Evolutionary conservation across 2,113 vertebrate species (phyloP).

Genomic region (Rhea americana): DNA sequence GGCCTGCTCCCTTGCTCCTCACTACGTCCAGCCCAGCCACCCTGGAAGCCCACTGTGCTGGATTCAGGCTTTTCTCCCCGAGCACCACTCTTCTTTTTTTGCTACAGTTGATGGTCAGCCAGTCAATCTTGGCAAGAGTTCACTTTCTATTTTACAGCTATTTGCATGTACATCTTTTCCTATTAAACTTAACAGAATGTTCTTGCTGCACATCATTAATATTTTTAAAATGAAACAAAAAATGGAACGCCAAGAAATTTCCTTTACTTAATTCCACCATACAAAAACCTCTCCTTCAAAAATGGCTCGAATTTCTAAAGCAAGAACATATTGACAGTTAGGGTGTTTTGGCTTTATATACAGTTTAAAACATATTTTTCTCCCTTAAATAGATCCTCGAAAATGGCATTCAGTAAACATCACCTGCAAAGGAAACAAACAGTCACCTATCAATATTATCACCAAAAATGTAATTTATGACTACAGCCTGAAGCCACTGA

Average conservation of each 20-base stretch:
- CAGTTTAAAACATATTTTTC: not conserved
- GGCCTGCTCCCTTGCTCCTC: not conserved
- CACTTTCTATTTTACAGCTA: not conserved
- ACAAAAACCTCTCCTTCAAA: not conserved
- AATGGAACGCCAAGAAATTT: not conserved
- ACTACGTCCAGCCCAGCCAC: not conserved
- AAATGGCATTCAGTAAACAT: slow-evolving; percentile 60
- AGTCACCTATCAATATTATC: slow-evolving; percentile 90
- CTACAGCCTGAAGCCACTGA: slow-evolving; percentile 68
- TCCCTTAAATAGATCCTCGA: slow-evolving; percentile 71
- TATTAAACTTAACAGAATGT: not conserved
- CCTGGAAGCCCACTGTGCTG: not conserved
- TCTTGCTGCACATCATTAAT: not conserved
- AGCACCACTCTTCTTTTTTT: too few relatives aligned
- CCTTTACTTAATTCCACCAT: not conserved
- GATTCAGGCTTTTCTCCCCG: not conserved
- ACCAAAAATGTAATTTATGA: slow-evolving; percentile 67
- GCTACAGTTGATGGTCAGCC: not conserved
- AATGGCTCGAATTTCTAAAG: not conserved
- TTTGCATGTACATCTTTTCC: not conserved
- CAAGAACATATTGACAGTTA: not conserved
- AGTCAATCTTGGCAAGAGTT: not conserved
- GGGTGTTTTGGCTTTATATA: not conserved
- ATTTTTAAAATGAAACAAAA: not conserved
- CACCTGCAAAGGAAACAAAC: slow-evolving; percentile 68